These are phyloP conservation scores for Heliconius hortense DNA, from an alignment of 2,888 invertebrate species.

Conservation along the genomic window DNA sequence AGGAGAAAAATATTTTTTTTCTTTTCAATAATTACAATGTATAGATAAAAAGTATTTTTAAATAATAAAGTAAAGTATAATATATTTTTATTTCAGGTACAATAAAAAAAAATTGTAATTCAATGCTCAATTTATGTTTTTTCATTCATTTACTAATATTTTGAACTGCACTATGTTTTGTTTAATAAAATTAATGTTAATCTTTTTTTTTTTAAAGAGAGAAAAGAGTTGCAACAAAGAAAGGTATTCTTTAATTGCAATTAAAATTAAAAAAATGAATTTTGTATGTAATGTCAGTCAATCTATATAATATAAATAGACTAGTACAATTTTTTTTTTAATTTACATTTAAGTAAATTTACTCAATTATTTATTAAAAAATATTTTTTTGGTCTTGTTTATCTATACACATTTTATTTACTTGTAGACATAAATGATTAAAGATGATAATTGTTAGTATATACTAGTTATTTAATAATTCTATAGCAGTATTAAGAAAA, in stretches of 20 bases:
- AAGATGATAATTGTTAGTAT: not conserved
- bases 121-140: not conserved
- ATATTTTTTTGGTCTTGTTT: not conserved
- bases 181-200: not conserved
- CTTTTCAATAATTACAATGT: not conserved
- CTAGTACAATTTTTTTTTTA: not conserved
- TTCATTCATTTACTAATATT: not conserved
- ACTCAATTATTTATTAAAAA: not conserved
- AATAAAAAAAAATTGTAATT: not conserved
- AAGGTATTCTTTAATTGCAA: too few species aligned
- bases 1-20: not conserved
- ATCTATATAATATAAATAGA: not conserved
- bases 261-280: not conserved
- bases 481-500: too few species aligned
- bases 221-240: not conserved
- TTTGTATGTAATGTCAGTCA: not conserved
- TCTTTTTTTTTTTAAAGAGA: not conserved
- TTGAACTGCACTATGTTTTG: not conserved
- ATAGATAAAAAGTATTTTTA: not conserved
- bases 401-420: not conserved
- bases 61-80: not conserved
- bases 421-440: not conserved
- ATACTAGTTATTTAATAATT: too few species aligned
- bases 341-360: not conserved
- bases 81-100: not conserved